These are phyloP conservation scores for Mionectes olivaceus DNA, from an alignment of 2,797 vertebrate genomes.

Conservation along the genomic window DNA sequence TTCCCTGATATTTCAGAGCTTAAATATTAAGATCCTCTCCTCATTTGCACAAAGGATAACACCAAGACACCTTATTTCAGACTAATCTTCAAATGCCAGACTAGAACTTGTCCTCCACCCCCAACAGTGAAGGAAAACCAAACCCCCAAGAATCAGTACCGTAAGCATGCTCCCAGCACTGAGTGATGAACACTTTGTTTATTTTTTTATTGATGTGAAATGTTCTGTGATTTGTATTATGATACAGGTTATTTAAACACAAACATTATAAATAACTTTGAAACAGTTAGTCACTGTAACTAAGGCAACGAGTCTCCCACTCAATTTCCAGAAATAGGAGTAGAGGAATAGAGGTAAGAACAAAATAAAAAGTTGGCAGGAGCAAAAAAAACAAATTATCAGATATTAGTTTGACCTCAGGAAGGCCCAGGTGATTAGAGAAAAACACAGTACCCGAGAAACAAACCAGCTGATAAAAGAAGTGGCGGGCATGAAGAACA, in stretches of 20 bases:
- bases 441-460: not conserved
- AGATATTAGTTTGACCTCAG: not conserved
- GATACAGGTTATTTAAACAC: slow-evolving; percentile 37
- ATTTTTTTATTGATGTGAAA: not conserved
- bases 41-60: not conserved
- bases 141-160: not conserved
- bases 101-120: not conserved
- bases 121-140: not conserved
- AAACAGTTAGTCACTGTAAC: slow-evolving; percentile 58
- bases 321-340: slow-evolving; percentile 61
- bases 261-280: slow-evolving; percentile 64
- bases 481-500: not conserved
- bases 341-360: slow-evolving; percentile 46
- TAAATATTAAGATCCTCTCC: not conserved
- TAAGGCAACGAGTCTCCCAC: slow-evolving; percentile 69
- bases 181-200: not conserved
- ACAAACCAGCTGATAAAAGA: not conserved
- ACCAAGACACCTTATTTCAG: not conserved
- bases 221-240: not conserved
- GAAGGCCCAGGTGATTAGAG: not conserved
- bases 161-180: not conserved
- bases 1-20: not conserved
- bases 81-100: not conserved
- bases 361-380: slow-evolving; percentile 26
- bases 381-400: slow-evolving; percentile 23